Percentiles rank a stretch among this genome's conserved stretches.
Conservation (phyloP, 2,797 vertebrate genomes). For the Hippopotamyrus pictus region DNA sequence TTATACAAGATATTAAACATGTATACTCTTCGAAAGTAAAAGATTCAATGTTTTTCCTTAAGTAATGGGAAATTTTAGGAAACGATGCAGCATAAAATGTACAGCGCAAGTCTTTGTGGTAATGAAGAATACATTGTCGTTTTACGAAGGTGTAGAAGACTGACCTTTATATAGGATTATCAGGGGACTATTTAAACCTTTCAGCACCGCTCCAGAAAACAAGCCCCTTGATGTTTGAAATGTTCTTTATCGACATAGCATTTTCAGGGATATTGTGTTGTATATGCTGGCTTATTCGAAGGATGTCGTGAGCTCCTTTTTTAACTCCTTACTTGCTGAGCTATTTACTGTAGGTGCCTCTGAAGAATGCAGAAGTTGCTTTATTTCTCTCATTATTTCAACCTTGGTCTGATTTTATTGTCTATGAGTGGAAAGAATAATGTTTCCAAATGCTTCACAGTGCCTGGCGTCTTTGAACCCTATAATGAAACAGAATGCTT, state of each 20-base stretch:
- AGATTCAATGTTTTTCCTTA: background rate
- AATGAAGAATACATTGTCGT: conserved; percentile 10
- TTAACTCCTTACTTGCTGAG: background rate
- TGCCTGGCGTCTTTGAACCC: conserved; percentile 55
- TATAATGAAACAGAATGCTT: conserved; percentile 59
- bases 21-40: background rate
- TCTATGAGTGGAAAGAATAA: background rate
- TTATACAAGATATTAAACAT: background rate
- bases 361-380: background rate
- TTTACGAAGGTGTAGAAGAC: conserved; percentile 36
- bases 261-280: conserved; percentile 19
- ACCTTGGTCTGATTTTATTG: conserved; percentile 19
- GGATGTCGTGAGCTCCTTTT: background rate
- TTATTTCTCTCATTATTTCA: conserved; percentile 14
- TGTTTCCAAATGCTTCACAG: conserved; percentile 32
- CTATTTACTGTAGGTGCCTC: background rate
- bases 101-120: background rate
- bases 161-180: conserved; percentile 61
- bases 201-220: conserved; percentile 39
- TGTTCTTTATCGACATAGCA: conserved; percentile 17
- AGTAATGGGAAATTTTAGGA: conserved; percentile 48
- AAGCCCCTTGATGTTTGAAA: conserved; percentile 19
- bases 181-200: conserved; percentile 55
- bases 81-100: background rate
- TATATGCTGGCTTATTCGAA: background rate